Evolutionary conservation across 2,888 invertebrate species (phyloP).

Genomic region (Steinernema carpocapsae): DNA sequence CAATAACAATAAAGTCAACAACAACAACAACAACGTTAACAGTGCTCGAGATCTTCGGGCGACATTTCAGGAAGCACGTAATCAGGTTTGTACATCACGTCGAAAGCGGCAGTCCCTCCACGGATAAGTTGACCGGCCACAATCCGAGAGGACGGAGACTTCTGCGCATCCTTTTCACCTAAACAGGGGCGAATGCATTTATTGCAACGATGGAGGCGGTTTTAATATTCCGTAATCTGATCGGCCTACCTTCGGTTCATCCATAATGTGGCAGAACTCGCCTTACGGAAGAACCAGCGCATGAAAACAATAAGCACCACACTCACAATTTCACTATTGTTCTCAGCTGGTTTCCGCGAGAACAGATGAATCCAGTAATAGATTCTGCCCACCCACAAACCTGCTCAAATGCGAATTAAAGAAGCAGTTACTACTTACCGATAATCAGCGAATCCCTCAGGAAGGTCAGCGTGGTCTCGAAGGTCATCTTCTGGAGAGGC

Average conservation of each 20-base stretch:
- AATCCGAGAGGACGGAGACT: constrained; percentile 65
- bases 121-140: constrained; percentile 62
- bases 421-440: constrained; percentile 70
- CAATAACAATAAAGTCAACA: neutral
- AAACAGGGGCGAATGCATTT: constrained; percentile 43
- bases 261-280: too few species aligned
- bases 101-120: constrained; percentile 67
- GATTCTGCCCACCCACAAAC: neutral
- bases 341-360: constrained; percentile 11
- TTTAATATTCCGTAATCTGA: too few species aligned
- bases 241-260: too few species aligned
- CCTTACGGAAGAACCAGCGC: too few species aligned
- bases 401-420: neutral
- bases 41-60: neutral
- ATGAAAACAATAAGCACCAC: too few species aligned
- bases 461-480: constrained; percentile 88
- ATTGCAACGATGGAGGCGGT: too few species aligned
- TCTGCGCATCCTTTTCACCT: constrained; percentile 63
- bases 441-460: constrained; percentile 79
- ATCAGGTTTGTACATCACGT: constrained; percentile 49
- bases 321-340: constrained; percentile 1
- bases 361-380: constrained; percentile 13
- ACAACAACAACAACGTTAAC: constrained; percentile 11
- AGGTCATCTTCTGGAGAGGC: constrained; percentile 95
- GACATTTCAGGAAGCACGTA: neutral